phyloP scores from a whole-genome alignment of 1,140 invertebrate genomes.

The Drosophila truncata region DNA sequence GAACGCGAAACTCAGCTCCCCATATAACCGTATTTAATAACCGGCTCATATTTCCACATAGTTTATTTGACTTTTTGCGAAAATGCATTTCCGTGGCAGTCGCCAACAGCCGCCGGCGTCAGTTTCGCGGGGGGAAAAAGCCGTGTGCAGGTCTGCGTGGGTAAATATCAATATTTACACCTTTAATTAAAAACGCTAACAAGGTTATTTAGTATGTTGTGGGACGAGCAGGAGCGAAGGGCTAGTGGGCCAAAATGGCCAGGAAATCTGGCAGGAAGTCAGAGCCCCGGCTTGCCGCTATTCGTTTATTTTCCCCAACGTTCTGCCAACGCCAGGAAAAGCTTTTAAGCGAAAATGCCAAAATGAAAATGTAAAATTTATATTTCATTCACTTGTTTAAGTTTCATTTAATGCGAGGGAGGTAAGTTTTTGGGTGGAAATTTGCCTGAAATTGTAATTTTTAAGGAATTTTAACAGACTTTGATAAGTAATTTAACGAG shows the following conservation, averaged over 20 bases:
- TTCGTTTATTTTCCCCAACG: conserved; percentile 26
- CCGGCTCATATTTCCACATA: conserved; percentile 72
- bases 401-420: conserved; percentile 27
- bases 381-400: conserved; percentile 33
- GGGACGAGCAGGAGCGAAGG: neutral
- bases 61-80: conserved; percentile 75
- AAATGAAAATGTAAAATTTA: conserved; percentile 73
- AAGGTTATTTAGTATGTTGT: conserved; percentile 78
- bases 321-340: conserved; percentile 44
- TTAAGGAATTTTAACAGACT: neutral
- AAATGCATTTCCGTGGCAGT: conserved; percentile 75
- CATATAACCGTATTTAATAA: conserved; percentile 54
- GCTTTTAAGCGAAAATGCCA: conserved; percentile 75
- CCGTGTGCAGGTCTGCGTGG: conserved; percentile 48
- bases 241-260: conserved; percentile 8
- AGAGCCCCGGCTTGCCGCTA: conserved; percentile 37
- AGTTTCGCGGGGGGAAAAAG: neutral
- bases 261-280: conserved; percentile 71
- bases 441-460: neutral
- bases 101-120: conserved; percentile 34
- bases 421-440: neutral
- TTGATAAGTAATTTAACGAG: neutral
- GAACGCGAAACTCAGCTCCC: conserved; percentile 12
- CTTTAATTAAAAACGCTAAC: conserved; percentile 85
- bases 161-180: conserved; percentile 85